Evolutionary conservation across 2,888 invertebrate species (phyloP).

Genomic region (Clistopyga incitator): DNA sequence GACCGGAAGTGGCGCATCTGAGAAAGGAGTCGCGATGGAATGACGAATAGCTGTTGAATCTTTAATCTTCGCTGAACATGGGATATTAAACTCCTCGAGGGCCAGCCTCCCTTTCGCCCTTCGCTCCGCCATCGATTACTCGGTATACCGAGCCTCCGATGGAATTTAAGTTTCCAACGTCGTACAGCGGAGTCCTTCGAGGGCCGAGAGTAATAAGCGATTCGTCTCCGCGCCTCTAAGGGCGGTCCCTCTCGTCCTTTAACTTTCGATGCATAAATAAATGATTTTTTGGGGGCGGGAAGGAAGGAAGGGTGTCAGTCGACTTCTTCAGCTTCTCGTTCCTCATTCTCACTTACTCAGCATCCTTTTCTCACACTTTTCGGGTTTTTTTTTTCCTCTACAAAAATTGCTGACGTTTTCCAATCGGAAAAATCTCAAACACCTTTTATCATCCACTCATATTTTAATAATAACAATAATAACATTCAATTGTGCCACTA

Average conservation of each 20-base stretch:
- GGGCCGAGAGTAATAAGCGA: constrained; percentile 7
- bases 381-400: too few relatives aligned
- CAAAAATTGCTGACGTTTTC: too few relatives aligned
- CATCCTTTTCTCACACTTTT: background rate
- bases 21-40: constrained; percentile 76
- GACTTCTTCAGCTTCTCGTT: background rate
- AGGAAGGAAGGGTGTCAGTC: background rate
- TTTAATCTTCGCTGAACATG: constrained; percentile 79
- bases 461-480: too few relatives aligned
- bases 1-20: constrained; percentile 43
- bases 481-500: too few relatives aligned
- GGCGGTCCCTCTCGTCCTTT: background rate
- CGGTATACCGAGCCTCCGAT: constrained; percentile 73
- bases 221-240: constrained; percentile 22
- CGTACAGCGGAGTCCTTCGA: constrained; percentile 45
- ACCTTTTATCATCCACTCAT: too few relatives aligned
- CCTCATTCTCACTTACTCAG: background rate
- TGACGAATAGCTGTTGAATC: constrained; percentile 81
- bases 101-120: constrained; percentile 24
- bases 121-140: constrained; percentile 15
- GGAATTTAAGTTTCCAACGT: constrained; percentile 73
- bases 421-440: too few relatives aligned
- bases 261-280: constrained; percentile 1
- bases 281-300: background rate
- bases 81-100: constrained; percentile 81